phyloP scores from a whole-genome alignment of 2,113 vertebrate genomes.

The Origma solitaria region DNA sequence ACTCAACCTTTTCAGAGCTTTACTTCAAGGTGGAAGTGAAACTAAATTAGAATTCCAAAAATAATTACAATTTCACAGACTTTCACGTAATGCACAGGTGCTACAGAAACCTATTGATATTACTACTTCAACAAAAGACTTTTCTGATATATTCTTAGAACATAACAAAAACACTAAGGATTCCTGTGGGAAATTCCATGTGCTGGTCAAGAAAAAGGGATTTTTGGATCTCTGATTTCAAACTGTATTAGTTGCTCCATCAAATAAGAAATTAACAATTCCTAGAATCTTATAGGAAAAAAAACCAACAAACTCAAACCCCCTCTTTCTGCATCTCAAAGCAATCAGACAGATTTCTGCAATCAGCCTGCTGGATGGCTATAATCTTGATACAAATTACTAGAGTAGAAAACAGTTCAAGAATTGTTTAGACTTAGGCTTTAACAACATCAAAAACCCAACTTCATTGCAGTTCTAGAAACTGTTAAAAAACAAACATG shows the following conservation, averaged over 20 bases:
- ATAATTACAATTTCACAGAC: constrained; percentile 7
- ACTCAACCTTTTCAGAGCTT: constrained; percentile 3
- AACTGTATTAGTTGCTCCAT: background rate
- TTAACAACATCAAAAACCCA: background rate
- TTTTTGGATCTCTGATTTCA: background rate
- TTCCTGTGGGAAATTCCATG: background rate
- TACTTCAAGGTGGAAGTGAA: constrained; percentile 37
- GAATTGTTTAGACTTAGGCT: background rate
- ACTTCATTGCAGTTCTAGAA: background rate
- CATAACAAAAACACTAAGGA: background rate
- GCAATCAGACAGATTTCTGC: background rate
- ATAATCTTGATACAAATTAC: background rate
- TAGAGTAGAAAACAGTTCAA: background rate
- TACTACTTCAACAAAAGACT: background rate
- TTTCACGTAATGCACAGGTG: background rate
- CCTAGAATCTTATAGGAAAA: background rate
- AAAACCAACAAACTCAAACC: rapidly evolving
- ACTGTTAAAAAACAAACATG: background rate
- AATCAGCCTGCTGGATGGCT: background rate
- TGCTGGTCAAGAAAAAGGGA: background rate
- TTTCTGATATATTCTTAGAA: background rate
- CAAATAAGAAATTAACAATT: background rate
- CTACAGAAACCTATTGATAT: background rate
- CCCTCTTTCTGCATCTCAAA: background rate
- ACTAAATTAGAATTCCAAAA: constrained; percentile 30